Conservation (phyloP, 2,888 invertebrate genomes). For the Linnaemya vulpina region DNA sequence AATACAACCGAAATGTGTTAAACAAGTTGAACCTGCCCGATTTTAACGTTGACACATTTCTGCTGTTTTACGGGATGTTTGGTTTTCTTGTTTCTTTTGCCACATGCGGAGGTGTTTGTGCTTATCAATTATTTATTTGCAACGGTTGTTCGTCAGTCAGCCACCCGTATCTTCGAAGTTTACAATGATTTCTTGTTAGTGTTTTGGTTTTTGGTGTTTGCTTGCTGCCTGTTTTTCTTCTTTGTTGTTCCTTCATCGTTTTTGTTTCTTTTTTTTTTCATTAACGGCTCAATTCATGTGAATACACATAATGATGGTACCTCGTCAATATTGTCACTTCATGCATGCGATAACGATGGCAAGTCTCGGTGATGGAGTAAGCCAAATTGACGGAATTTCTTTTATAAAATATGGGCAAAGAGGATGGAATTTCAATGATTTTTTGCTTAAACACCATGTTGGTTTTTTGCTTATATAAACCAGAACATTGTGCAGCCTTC, state of each 20-base stretch:
- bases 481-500: too few species aligned
- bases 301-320: slow-evolving; percentile 56
- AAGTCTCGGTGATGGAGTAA: slow-evolving; percentile 30
- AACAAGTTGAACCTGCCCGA: slow-evolving; percentile 34
- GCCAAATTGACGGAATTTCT: slow-evolving; percentile 54
- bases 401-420: too few species aligned
- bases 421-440: neutral
- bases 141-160: slow-evolving; percentile 43
- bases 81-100: slow-evolving; percentile 18
- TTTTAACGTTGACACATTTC: slow-evolving; percentile 42
- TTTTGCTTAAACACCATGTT: too few species aligned
- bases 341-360: slow-evolving; percentile 11
- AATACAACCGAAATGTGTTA: neutral
- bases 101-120: slow-evolving; percentile 26
- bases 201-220: slow-evolving; percentile 39
- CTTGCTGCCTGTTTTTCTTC: neutral
- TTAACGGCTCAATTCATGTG: slow-evolving; percentile 57
- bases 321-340: slow-evolving; percentile 64
- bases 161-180: slow-evolving; percentile 24
- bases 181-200: slow-evolving; percentile 42
- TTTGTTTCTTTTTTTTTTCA: slow-evolving; percentile 11
- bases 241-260: neutral
- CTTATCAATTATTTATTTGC: slow-evolving; percentile 32
- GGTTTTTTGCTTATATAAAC: too few species aligned
- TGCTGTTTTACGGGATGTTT: neutral